phyloP scores from a whole-genome alignment of 2,888 invertebrate genomes.

The Apantesis nais region DNA sequence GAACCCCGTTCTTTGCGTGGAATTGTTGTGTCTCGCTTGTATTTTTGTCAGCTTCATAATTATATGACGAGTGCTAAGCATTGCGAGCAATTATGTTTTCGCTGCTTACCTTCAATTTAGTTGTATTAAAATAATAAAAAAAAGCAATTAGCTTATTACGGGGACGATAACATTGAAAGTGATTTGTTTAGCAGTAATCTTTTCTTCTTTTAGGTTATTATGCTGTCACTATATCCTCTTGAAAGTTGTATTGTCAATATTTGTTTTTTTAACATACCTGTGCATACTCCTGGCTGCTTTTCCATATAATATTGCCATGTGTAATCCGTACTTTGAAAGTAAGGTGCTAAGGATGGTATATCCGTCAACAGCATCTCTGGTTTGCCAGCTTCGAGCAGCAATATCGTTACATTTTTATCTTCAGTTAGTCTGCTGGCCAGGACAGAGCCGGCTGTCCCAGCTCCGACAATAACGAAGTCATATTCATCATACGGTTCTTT shows the following conservation, averaged over 20 bases:
- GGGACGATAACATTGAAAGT: not conserved
- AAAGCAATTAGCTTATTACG: not conserved
- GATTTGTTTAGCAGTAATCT: not conserved
- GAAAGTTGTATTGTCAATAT: not conserved
- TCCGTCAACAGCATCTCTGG: slow-evolving; percentile 83
- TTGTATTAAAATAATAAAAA: not conserved
- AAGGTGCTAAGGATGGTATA: slow-evolving; percentile 84
- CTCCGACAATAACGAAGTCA: slow-evolving; percentile 85
- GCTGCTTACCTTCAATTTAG: not conserved
- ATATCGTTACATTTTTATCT: slow-evolving; percentile 68
- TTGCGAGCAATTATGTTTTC: not conserved
- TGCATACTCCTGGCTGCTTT: slow-evolving; percentile 87
- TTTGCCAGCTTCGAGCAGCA: slow-evolving; percentile 72
- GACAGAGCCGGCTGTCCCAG: slow-evolving; percentile 85
- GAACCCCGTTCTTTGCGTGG: not conserved
- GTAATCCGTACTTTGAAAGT: slow-evolving; percentile 86
- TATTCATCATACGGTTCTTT: slow-evolving; percentile 72
- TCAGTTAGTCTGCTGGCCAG: slow-evolving; percentile 82
- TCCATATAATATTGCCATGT: slow-evolving; percentile 90
- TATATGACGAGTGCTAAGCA: not conserved
- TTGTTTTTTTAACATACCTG: slow-evolving; percentile 61
- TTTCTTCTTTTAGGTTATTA: too few species aligned
- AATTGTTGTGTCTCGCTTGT: not conserved
- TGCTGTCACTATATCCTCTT: not conserved
- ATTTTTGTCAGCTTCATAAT: not conserved